Conservation (phyloP, 1,140 invertebrate species). For the Aphidius ervi region DNA sequence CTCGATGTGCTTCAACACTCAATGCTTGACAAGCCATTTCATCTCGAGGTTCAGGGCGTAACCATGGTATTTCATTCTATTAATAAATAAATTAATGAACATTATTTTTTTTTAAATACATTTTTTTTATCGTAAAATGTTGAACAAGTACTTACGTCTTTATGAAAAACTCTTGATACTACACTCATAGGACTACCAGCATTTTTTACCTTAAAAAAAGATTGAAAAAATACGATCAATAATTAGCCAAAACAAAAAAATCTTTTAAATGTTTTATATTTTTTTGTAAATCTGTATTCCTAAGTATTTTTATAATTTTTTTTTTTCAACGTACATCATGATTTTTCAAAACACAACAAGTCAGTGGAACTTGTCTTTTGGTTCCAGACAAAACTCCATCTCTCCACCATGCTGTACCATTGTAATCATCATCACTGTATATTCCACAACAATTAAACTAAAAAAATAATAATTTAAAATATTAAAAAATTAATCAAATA, state of each 20-base stretch:
- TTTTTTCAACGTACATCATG: slow-evolving; percentile 37
- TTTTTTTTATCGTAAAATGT: neutral
- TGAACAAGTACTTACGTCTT: slow-evolving; percentile 39
- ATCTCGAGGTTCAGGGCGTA: slow-evolving; percentile 47
- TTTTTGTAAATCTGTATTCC: slow-evolving; percentile 1
- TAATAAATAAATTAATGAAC: slow-evolving; percentile 5
- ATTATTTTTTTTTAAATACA: slow-evolving; percentile 2
- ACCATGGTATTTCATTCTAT: slow-evolving; percentile 51
- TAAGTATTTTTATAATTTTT: neutral
- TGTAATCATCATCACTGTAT: slow-evolving; percentile 51
- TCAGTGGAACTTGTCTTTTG: slow-evolving; percentile 46
- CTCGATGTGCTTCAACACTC: slow-evolving; percentile 33
- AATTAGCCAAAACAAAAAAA: slow-evolving; percentile 6
- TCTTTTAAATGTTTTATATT: neutral
- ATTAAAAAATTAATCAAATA: neutral
- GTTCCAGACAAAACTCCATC: slow-evolving; percentile 38
- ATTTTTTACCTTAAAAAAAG: slow-evolving; percentile 42
- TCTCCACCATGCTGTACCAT: slow-evolving; percentile 52
- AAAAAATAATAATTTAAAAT: slow-evolving; percentile 23
- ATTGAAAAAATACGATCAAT: neutral
- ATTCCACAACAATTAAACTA: slow-evolving; percentile 61
- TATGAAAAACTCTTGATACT: slow-evolving; percentile 44
- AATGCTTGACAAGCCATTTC: slow-evolving; percentile 43
- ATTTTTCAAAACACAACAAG: slow-evolving; percentile 52
- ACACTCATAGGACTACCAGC: slow-evolving; percentile 50